A percentile compares a stretch with the other conserved stretches of the same genome.
phyloP scores from a whole-genome alignment of 2,797 vertebrate genomes.

The Borostomias antarcticus region DNA sequence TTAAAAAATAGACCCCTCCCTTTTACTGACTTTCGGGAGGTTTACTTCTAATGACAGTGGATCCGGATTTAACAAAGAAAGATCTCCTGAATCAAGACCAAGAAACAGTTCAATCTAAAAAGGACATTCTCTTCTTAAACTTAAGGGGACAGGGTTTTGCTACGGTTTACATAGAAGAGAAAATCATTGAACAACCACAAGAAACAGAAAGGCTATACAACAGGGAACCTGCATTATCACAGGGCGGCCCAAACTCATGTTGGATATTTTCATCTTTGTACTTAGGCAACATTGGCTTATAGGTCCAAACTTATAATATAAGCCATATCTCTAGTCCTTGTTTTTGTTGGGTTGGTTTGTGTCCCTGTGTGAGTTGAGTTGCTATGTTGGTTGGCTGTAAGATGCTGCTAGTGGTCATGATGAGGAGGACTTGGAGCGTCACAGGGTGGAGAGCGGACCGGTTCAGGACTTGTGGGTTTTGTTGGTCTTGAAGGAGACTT shows the following conservation, averaged over 20 bases:
- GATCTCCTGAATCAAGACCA: constrained; percentile 99
- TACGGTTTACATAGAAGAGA: constrained; percentile 85
- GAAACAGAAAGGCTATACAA: constrained; percentile 82
- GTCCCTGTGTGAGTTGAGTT: constrained; percentile 77
- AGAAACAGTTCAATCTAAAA: constrained; percentile 95
- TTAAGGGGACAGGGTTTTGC: constrained; percentile 85
- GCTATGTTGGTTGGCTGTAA: constrained; percentile 79
- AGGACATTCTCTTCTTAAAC: constrained; percentile 99
- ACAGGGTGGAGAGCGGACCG: constrained; percentile 50
- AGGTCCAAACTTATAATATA: constrained; percentile 99
- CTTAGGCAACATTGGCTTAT: constrained; percentile 99
- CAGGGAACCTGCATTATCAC: constrained; percentile 90
- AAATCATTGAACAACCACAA: constrained; percentile 79
- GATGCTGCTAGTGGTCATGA: constrained; percentile 66
- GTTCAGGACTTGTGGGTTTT: constrained; percentile 99
- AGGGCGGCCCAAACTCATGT: constrained; percentile 88
- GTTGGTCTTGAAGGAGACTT: constrained; percentile 99
- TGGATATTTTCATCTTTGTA: constrained; percentile 86
- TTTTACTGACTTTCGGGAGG: constrained; percentile 80
- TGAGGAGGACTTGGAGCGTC: constrained; percentile 32
- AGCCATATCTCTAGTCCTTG: constrained; percentile 97
- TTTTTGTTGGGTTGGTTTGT: constrained; percentile 76
- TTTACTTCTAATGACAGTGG: constrained; percentile 96
- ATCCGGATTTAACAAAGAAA: constrained; percentile 92
- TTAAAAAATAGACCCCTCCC: constrained; percentile 97